Percentiles rank a stretch among this genome's conserved stretches.
Evolutionary conservation across 2,888 invertebrate genomes (phyloP).

Genomic region (Eupithecia abbreviata): DNA sequence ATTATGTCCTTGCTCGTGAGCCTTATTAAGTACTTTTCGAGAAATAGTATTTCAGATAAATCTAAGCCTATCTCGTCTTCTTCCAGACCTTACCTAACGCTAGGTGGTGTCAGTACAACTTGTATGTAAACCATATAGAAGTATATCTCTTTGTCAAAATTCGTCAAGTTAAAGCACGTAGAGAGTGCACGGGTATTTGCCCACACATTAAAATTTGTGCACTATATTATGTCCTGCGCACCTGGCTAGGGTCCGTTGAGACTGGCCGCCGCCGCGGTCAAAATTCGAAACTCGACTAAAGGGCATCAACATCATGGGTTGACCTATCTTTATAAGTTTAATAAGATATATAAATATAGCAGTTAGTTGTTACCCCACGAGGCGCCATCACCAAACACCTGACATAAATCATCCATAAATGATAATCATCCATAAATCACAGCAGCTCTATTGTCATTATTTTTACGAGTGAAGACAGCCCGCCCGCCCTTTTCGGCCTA

Average conservation of each 20-base stretch:
- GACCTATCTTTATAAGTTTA: not conserved
- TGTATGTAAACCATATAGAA: too few relatives aligned
- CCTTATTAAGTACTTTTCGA: too few relatives aligned
- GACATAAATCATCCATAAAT: slow-evolving; percentile 18
- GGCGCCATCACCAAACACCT: slow-evolving; percentile 20
- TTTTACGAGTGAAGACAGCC: slow-evolving; percentile 36
- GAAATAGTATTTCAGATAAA: too few relatives aligned
- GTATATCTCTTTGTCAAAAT: too few relatives aligned
- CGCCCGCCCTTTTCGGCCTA: slow-evolving; percentile 34
- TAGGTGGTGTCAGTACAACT: too few relatives aligned
- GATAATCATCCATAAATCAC: slow-evolving; percentile 27
- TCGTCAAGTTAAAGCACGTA: too few relatives aligned
- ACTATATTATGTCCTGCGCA: not conserved
- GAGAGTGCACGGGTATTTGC: too few relatives aligned
- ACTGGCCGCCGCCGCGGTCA: not conserved
- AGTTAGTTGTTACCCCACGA: not conserved
- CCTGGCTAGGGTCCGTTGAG: too few relatives aligned
- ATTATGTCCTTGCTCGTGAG: too few relatives aligned
- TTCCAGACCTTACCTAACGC: too few relatives aligned
- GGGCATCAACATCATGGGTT: not conserved
- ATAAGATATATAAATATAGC: too few relatives aligned
- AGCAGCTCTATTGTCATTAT: slow-evolving; percentile 30
- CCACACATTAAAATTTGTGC: not conserved
- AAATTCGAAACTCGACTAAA: not conserved
- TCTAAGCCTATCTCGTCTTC: too few relatives aligned